Percentiles rank a stretch among this genome's conserved stretches.
Evolutionary conservation across 2,113 vertebrate genomes (phyloP).

Genomic region (Misgurnus mizolepis): DNA sequence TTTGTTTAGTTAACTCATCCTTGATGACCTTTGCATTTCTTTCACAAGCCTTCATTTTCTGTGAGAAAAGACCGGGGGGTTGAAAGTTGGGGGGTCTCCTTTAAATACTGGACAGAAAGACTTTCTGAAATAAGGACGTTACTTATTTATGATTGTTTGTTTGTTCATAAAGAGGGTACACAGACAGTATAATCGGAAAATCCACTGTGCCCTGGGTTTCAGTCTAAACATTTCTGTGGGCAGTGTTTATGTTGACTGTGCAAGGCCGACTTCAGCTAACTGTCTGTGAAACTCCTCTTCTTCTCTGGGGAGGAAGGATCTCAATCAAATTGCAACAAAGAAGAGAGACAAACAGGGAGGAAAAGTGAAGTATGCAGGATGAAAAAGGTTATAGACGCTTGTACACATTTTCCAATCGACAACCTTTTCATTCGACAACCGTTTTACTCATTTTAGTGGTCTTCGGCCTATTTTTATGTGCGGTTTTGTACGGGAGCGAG

Average conservation of each 20-base stretch:
- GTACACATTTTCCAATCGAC: not conserved
- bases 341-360: not conserved
- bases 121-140: not conserved
- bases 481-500: not conserved
- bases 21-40: slow-evolving; percentile 4
- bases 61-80: not conserved
- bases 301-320: slow-evolving; percentile 11
- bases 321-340: not conserved
- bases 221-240: not conserved
- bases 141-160: slow-evolving; percentile 10
- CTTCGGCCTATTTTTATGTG: not conserved
- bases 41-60: slow-evolving; percentile 17
- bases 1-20: slow-evolving; percentile 3
- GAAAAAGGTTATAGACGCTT: not conserved
- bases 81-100: not conserved
- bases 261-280: not conserved
- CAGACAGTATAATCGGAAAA: slow-evolving; percentile 28
- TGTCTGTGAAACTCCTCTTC: not conserved
- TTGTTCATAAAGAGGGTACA: slow-evolving; percentile 1
- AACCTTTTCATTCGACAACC: not conserved
- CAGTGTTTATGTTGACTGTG: slow-evolving; percentile 15
- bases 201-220: not conserved
- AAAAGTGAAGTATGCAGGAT: slow-evolving; percentile 5
- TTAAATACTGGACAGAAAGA: slow-evolving; percentile 9
- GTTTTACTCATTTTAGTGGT: not conserved